A percentile compares a stretch with the other conserved stretches of the same genome.
Conservation (phyloP, 2,888 invertebrate genomes). For the Patella pellucida region DNA sequence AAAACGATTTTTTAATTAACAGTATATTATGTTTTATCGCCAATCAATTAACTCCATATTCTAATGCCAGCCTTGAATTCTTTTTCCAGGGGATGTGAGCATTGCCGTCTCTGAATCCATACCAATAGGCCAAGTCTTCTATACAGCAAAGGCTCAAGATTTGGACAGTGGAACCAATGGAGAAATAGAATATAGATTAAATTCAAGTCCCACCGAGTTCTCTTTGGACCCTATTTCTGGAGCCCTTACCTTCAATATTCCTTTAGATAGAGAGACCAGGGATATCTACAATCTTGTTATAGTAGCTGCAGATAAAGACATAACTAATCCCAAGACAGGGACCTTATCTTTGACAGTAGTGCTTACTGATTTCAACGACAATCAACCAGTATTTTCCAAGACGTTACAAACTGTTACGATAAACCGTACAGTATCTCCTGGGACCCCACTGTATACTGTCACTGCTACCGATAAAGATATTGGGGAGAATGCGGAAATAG, state of each 20-base stretch:
- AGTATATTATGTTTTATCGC: too few species aligned
- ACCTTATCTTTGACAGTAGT: conserved; percentile 41
- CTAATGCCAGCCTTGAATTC: too few species aligned
- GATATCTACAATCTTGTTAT: conserved; percentile 42
- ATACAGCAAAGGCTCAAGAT: conserved; percentile 86
- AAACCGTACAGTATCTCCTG: conserved; percentile 38
- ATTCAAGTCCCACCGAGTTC: conserved; percentile 41
- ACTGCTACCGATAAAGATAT: conserved; percentile 46
- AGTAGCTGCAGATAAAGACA: conserved; percentile 41
- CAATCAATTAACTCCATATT: too few species aligned
- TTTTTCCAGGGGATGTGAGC: not conserved
- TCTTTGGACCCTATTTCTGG: conserved; percentile 29
- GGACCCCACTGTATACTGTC: conserved; percentile 38
- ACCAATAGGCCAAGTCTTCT: conserved; percentile 71
- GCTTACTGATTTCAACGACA: conserved; percentile 46
- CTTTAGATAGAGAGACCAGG: conserved; percentile 40
- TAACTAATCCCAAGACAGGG: conserved; percentile 32
- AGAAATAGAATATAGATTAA: conserved; percentile 81
- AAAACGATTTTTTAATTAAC: too few species aligned
- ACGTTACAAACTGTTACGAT: conserved; percentile 36
- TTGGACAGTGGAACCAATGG: conserved; percentile 88
- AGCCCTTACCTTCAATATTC: conserved; percentile 31
- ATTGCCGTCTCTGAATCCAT: not conserved
- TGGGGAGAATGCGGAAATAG: conserved; percentile 41
- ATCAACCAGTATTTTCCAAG: conserved; percentile 38